Percentiles rank a stretch among this genome's conserved stretches.
phyloP scores from a whole-genome alignment of 2,888 invertebrate genomes.

The Julus scanicus region DNA sequence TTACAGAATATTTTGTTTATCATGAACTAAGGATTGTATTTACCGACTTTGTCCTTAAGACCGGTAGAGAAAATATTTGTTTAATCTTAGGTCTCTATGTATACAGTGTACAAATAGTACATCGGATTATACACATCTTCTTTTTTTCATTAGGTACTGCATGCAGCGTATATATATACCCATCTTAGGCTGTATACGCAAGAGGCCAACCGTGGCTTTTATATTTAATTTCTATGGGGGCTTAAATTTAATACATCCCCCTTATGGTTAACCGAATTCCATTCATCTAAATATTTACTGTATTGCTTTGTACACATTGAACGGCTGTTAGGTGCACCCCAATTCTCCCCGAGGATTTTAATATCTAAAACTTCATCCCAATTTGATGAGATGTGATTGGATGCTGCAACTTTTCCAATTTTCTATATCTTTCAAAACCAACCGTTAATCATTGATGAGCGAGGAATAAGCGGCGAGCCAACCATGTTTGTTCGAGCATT shows the following conservation, averaged over 20 bases:
- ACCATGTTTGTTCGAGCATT: slow-evolving; percentile 4
- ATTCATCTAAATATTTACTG: slow-evolving; percentile 47
- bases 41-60: not conserved
- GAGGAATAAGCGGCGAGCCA: slow-evolving; percentile 41
- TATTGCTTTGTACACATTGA: slow-evolving; percentile 38
- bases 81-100: too few species aligned
- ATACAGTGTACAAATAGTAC: too few species aligned
- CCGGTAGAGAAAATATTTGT: not conserved
- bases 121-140: not conserved
- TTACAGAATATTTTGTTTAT: not conserved
- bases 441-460: slow-evolving; percentile 47
- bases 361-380: slow-evolving; percentile 40
- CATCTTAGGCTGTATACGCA: not conserved
- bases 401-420: slow-evolving; percentile 45
- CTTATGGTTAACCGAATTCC: slow-evolving; percentile 41
- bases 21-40: not conserved
- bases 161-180: not conserved
- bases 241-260: slow-evolving; percentile 12
- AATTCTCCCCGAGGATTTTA: slow-evolving; percentile 35
- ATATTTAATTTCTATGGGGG: slow-evolving; percentile 36
- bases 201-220: slow-evolving; percentile 18
- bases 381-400: slow-evolving; percentile 44
- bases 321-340: slow-evolving; percentile 39
- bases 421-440: slow-evolving; percentile 45
- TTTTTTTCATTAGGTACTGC: not conserved